A percentile compares a stretch with the other conserved stretches of the same genome.
Evolutionary conservation across 2,888 invertebrate genomes (phyloP).

Genomic region (Augiades crinisus): DNA sequence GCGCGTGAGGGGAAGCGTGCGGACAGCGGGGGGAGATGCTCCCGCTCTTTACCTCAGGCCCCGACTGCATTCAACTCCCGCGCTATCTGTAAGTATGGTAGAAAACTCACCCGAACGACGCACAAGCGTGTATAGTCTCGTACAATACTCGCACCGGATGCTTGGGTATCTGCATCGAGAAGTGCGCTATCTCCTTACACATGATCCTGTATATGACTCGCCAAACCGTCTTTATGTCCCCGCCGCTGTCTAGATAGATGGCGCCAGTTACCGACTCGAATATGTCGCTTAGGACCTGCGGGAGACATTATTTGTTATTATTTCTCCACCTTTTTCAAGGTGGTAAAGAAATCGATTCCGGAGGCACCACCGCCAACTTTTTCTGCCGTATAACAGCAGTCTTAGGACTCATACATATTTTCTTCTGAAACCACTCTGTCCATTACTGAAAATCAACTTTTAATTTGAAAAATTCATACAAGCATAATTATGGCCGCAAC

Average conservation of each 20-base stretch:
- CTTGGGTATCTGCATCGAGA: conserved; percentile 91
- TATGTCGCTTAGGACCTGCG: conserved; percentile 93
- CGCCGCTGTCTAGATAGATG: conserved; percentile 91
- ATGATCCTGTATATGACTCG: conserved; percentile 90
- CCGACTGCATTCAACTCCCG: no score
- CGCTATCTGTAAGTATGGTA: neutral
- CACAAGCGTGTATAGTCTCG: conserved; percentile 90
- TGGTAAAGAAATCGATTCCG: no score
- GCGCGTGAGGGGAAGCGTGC: no score
- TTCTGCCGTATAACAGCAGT: no score
- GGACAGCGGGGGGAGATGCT: no score
- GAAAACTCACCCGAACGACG: conserved; percentile 85
- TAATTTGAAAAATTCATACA: no score
- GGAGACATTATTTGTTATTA: neutral
- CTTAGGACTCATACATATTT: no score
- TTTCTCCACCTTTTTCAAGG: neutral
- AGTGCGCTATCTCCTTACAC: conserved; percentile 91
- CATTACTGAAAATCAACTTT: no score
- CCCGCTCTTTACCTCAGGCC: no score
- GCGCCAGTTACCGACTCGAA: conserved; percentile 96
- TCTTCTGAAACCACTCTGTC: no score
- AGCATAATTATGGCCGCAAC: no score
- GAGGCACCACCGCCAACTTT: no score
- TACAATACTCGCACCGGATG: conserved; percentile 93
- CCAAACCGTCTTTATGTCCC: conserved; percentile 89